Evolutionary conservation across 2,888 invertebrate species (phyloP).

Genomic region (Andrena fulva): DNA sequence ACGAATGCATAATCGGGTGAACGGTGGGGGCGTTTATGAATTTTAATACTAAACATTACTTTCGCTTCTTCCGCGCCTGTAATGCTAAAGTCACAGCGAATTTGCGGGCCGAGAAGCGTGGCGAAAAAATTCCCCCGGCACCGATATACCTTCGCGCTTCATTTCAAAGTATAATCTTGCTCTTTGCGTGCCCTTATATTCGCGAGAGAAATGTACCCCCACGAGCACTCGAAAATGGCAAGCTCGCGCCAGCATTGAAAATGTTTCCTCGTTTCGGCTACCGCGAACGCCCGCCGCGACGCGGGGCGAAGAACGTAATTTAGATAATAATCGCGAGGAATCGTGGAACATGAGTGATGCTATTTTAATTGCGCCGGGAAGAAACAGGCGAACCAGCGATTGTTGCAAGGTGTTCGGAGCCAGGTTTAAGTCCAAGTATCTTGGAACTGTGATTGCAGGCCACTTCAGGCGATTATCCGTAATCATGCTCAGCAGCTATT

Average conservation of each 20-base stretch:
- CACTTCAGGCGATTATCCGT: not conserved
- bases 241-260: not conserved
- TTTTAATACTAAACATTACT: constrained; percentile 29
- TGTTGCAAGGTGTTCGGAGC: not conserved
- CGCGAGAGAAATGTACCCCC: not conserved
- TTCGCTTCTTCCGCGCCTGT: not conserved
- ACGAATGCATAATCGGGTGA: constrained; percentile 17
- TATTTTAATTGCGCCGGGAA: constrained; percentile 23
- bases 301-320: not conserved
- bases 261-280: not conserved
- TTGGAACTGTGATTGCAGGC: constrained; percentile 15
- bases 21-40: constrained; percentile 26
- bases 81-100: not conserved
- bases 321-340: constrained; percentile 13
- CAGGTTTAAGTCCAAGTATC: not conserved
- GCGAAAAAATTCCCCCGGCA: constrained; percentile 7
- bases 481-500: constrained; percentile 1
- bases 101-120: not conserved
- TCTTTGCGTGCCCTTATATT: not conserved
- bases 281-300: not conserved
- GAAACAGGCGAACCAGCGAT: not conserved
- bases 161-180: constrained; percentile 37
- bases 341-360: constrained; percentile 14
- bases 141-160: not conserved
- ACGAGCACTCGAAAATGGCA: not conserved